Evolutionary conservation across 2,113 vertebrate species (phyloP).

Genomic region (Apteryx owenii): DNA sequence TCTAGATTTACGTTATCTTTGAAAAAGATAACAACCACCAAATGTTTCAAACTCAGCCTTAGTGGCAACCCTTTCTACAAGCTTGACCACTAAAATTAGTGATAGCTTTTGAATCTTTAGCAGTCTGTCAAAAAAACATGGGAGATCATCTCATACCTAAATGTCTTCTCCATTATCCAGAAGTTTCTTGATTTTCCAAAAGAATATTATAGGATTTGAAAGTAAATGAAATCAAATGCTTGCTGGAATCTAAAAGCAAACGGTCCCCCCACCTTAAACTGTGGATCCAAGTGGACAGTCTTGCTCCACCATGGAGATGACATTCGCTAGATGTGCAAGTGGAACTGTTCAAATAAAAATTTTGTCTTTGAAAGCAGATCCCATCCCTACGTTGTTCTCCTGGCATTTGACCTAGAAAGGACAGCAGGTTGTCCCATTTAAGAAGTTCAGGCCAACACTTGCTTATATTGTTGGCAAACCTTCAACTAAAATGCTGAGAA

Average conservation of each 20-base stretch:
- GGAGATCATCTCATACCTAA: not conserved
- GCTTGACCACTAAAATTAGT: not conserved
- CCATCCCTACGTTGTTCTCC: not conserved
- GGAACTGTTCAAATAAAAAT: not conserved
- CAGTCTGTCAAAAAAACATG: not conserved
- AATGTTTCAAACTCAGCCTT: not conserved
- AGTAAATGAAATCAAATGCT: not conserved
- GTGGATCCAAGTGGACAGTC: not conserved
- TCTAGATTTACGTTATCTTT: too few relatives aligned
- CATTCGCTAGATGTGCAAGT: not conserved
- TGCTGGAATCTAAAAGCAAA: not conserved
- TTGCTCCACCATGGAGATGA: not conserved
- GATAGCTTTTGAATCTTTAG: not conserved
- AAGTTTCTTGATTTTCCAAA: not conserved
- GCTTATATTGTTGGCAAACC: not conserved
- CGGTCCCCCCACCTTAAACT: not conserved
- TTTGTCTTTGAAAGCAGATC: constrained; percentile 1
- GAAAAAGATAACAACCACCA: not conserved
- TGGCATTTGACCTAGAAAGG: not conserved
- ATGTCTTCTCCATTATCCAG: not conserved
- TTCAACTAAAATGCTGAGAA: constrained; percentile 9
- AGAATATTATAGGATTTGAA: not conserved
- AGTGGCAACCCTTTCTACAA: not conserved
- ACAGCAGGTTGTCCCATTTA: constrained; percentile 21
- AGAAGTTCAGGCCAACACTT: constrained; percentile 23